Evolutionary conservation across 2,797 vertebrate species (phyloP), one percentile per base, ranked within the genome.

Genomic region (Aviceda leuphotes): DNA sequence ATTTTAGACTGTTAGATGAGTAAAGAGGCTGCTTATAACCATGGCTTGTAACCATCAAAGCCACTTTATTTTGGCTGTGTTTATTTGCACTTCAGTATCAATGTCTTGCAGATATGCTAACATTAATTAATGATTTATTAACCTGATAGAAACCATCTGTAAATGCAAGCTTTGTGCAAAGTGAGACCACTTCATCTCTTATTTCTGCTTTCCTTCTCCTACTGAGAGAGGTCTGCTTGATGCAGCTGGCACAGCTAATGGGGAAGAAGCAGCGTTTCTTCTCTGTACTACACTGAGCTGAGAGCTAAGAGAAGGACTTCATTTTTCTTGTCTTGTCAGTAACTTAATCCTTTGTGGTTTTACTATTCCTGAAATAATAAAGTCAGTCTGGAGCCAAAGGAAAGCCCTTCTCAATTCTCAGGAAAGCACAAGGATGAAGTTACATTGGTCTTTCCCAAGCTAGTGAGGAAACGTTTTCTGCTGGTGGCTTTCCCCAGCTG

Each of bases 281-380:
- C 46, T 91, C 50, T 91, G 8, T 56, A 28, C 80, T 78, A 50
- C 62, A 73, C 82, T 66, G 92, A 94, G 92, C 90, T 95, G 56
- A 47, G 73, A 73, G 55, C 88, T 73, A 83, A 82, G 91, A 91
- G 52, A 39, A 90, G 47, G 47, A 77, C 89, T 92, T 94, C 41
- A 93, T 93, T 96, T 96, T 96, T 96, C 91, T 95, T 96, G 70
- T 88, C 61, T 91, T 70, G 8, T 87, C 90, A 87, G 44, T 92
- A 90, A 93, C 96, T 96, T 97, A 86, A 90, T 90, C 92, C 90
- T 95, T 85, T 93, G 90, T 0, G 15, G 91, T 83, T 96, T 94
- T 95, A 78, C 74, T 63, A 87, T 88, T 87, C 63, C 78, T 83
- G 41, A 95, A 83, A 87, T 87, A 93, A 93, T 96, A 84, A 94